Conservation (phyloP, 1,140 invertebrate species). For the Cotesia vestalis region DNA sequence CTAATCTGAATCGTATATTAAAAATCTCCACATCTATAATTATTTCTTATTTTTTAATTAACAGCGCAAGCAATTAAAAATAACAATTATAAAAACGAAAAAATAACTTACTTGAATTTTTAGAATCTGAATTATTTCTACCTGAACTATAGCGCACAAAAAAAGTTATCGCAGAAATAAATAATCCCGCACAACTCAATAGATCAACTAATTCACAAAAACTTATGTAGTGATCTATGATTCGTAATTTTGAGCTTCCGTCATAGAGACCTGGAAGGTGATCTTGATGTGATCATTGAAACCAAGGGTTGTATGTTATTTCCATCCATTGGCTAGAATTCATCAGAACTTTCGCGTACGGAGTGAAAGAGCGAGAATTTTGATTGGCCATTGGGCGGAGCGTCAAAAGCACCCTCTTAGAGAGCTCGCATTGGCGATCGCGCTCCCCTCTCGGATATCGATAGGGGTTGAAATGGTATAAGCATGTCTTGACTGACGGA, state of each 20-base stretch:
- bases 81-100: neutral
- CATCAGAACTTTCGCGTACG: conserved; percentile 25
- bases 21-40: no score
- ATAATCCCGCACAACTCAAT: conserved; percentile 32
- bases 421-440: conserved; percentile 42
- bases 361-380: conserved; percentile 24
- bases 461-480: conserved; percentile 34
- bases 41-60: no score
- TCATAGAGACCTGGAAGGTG: conserved; percentile 28
- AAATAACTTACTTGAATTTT: neutral
- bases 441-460: conserved; percentile 36
- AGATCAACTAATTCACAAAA: conserved; percentile 36
- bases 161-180: conserved; percentile 14
- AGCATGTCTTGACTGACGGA: conserved; percentile 27
- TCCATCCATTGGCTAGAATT: conserved; percentile 35
- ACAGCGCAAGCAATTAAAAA: no score
- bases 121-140: no score
- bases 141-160: neutral
- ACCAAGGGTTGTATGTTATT: conserved; percentile 37
- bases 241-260: conserved; percentile 48
- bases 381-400: conserved; percentile 56
- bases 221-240: conserved; percentile 42
- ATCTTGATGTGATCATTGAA: conserved; percentile 41
- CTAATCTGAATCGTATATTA: no score
- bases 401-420: conserved; percentile 22